Percentiles rank a stretch among this genome's conserved stretches.
Conservation (phyloP, 2,797 vertebrate genomes). For the Siniperca obscura region DNA sequence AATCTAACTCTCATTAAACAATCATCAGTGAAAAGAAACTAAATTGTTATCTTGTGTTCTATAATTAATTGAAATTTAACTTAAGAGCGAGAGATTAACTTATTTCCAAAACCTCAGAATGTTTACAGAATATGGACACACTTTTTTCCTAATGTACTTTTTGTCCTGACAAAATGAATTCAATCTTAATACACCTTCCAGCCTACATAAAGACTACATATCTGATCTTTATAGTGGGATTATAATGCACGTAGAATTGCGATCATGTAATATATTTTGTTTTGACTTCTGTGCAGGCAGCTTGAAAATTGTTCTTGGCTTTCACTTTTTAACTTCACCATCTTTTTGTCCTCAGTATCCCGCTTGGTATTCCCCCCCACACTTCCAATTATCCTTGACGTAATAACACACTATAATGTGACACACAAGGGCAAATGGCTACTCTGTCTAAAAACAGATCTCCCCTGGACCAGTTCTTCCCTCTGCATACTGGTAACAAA, state of each 20-base stretch:
- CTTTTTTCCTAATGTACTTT: not conserved
- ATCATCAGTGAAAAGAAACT: not conserved
- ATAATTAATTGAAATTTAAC: not conserved
- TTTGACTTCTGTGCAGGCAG: conserved; percentile 32
- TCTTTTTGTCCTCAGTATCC: conserved; percentile 67
- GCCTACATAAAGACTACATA: not conserved
- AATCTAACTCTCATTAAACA: not conserved
- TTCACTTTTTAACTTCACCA: conserved; percentile 60
- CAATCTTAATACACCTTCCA: not conserved
- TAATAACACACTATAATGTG: conserved; percentile 85
- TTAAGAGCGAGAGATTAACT: not conserved
- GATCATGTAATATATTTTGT: conserved; percentile 26
- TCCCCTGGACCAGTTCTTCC: conserved; percentile 46
- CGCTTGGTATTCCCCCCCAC: conserved; percentile 82
- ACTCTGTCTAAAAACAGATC: conserved; percentile 68
- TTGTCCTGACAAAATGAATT: not conserved
- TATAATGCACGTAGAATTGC: not conserved
- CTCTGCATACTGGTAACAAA: conserved; percentile 20
- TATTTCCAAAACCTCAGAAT: not conserved
- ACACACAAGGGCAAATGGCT: conserved; percentile 81
- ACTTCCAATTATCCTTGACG: conserved; percentile 85
- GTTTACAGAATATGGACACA: not conserved
- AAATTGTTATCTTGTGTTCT: not conserved
- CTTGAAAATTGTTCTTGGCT: conserved; percentile 47
- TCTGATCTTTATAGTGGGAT: conserved; percentile 1